Conservation (phyloP, 1,140 invertebrate species). For the Tetragnatha versicolor region DNA sequence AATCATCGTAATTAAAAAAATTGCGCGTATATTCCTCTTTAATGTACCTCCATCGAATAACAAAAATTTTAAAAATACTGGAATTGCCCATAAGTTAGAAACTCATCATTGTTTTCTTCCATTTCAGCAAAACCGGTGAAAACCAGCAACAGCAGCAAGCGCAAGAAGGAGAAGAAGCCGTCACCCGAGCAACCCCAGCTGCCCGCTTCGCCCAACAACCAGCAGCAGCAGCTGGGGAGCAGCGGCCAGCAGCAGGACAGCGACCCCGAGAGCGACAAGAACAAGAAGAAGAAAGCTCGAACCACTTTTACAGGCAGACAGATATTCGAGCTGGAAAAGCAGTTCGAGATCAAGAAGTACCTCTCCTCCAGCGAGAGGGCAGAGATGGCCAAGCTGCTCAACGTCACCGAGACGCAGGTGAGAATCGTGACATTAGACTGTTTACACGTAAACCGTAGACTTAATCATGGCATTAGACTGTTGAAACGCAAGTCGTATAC, state of each 20-base stretch:
- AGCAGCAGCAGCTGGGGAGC: background rate
- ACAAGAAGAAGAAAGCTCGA: constrained; percentile 86
- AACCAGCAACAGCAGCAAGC: constrained; percentile 26
- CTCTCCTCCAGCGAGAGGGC: constrained; percentile 92
- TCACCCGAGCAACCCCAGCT: background rate
- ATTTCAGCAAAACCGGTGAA: constrained; percentile 33
- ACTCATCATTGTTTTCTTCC: background rate
- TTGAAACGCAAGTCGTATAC: too few relatives aligned
- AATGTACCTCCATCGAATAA: too few relatives aligned
- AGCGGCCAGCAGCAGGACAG: constrained; percentile 17
- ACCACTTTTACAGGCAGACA: constrained; percentile 96
- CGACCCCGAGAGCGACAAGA: constrained; percentile 58
- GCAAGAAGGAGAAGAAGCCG: constrained; percentile 44
- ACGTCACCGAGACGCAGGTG: constrained; percentile 97
- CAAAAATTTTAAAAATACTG: background rate
- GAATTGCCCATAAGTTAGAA: background rate
- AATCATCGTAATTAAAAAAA: too few relatives aligned
- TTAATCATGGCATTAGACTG: too few relatives aligned
- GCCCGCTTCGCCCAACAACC: background rate
- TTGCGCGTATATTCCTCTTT: too few relatives aligned
- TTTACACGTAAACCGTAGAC: too few relatives aligned
- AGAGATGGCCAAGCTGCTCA: constrained; percentile 94
- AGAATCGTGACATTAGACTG: too few relatives aligned
- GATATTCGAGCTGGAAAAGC: constrained; percentile 94
- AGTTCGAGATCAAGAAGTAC: constrained; percentile 96